Percentiles rank a stretch among this genome's conserved stretches.
Evolutionary conservation across 1,140 invertebrate genomes (phyloP).

Genomic region (Neocloeon triangulifer): DNA sequence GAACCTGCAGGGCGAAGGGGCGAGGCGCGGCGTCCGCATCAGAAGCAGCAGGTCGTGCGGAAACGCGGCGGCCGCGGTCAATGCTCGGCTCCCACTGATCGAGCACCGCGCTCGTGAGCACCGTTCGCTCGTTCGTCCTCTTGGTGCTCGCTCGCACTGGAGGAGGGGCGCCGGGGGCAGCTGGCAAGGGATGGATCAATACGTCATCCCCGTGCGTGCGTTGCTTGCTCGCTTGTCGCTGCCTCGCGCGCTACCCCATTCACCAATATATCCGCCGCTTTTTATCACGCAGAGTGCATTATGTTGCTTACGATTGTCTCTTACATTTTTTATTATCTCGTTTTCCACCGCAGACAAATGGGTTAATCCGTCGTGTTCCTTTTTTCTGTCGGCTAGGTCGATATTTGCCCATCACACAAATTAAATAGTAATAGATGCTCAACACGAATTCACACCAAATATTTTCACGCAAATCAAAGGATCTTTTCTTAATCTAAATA

Average conservation of each 20-base stretch:
- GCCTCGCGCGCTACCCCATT: constrained; percentile 4
- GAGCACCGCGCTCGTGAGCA: constrained; percentile 14
- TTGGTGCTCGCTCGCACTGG: constrained; percentile 12
- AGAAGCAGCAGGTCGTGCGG: constrained; percentile 14
- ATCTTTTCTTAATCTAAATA: too few species aligned
- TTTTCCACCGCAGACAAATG: too few species aligned
- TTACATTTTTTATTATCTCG: too few species aligned
- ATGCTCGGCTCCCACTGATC: constrained; percentile 21
- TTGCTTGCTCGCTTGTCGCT: constrained; percentile 12
- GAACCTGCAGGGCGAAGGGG: too few species aligned
- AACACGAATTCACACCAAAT: too few species aligned
- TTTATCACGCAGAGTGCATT: constrained; percentile 4
- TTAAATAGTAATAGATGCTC: too few species aligned
- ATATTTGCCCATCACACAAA: too few species aligned
- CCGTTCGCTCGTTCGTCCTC: constrained; percentile 10
- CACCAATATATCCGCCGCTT: constrained; percentile 4
- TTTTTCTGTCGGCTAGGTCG: too few species aligned
- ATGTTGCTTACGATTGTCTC: too few species aligned
- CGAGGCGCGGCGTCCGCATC: constrained; percentile 11
- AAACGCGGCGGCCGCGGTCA: constrained; percentile 16
- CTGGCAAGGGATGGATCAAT: too few species aligned
- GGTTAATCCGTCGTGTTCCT: too few species aligned
- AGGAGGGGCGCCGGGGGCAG: constrained; percentile 13
- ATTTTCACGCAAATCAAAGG: too few species aligned
- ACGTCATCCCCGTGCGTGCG: constrained; percentile 21